Conservation (phyloP, 1,140 invertebrate genomes). For the Drosophila pectinifera region DNA sequence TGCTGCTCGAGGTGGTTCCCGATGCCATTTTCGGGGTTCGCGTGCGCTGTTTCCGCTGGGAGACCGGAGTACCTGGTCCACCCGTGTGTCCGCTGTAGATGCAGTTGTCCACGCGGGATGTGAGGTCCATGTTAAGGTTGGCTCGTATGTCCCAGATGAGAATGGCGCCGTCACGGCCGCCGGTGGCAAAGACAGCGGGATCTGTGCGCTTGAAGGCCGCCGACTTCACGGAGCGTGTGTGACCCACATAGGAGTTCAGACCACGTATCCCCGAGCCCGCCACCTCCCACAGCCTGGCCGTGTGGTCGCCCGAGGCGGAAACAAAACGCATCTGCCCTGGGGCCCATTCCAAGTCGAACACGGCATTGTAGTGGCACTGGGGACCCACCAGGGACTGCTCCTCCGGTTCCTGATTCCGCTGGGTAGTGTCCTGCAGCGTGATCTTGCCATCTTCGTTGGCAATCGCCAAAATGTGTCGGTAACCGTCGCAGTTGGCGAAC, state of each 20-base stretch:
- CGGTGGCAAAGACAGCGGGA: constrained; percentile 92
- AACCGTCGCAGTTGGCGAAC: constrained; percentile 87
- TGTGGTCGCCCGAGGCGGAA: constrained; percentile 94
- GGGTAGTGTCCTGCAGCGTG: constrained; percentile 83
- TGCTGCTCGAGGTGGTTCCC: constrained; percentile 86
- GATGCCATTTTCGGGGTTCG: constrained; percentile 77
- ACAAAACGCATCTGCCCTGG: constrained; percentile 90
- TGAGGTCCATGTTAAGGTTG: constrained; percentile 84
- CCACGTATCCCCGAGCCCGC: constrained; percentile 86
- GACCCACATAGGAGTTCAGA: constrained; percentile 88
- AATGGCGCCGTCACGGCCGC: constrained; percentile 93
- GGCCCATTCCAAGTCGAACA: constrained; percentile 95
- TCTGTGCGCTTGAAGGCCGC: constrained; percentile 89
- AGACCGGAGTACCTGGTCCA: constrained; percentile 85
- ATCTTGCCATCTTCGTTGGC: constrained; percentile 93
- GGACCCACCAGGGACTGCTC: constrained; percentile 85
- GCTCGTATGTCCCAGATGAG: constrained; percentile 92
- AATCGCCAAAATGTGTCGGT: constrained; percentile 90
- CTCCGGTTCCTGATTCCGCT: constrained; percentile 65
- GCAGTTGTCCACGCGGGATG: constrained; percentile 87
- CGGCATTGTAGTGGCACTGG: constrained; percentile 93
- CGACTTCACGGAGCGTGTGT: constrained; percentile 92
- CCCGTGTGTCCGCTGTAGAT: constrained; percentile 88
- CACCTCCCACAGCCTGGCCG: constrained; percentile 90
- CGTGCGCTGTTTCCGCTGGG: constrained; percentile 84